Evolutionary conservation across 1,140 invertebrate species (phyloP), one percentile per base, ranked within the genome.

Genomic region (Pseudomyrmex flavicornis): DNA sequence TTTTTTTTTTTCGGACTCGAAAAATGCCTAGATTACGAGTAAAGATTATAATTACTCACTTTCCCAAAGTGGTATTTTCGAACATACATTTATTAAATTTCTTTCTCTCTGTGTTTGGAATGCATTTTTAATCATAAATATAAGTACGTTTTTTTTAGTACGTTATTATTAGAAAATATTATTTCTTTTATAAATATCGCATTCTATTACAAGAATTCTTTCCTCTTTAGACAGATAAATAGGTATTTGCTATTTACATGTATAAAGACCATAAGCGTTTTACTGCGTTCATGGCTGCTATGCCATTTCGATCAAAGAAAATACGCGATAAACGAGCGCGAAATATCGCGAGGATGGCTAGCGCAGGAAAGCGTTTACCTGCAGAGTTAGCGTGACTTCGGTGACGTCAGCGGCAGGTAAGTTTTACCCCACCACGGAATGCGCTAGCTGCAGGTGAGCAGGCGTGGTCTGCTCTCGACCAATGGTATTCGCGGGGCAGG

Each of bases 371-470:
- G 50, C 77, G 63, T 83, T 88, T 85, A 82, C 68, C 76, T 44
- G 61, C 17, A 35, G 10, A 77, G 72, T 86, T 80, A 86, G 90
- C 91, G 88, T 93, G 91, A 91, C 90, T 91, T 76, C 7, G 69
- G 50, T 93, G 92, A 93, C 92, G 91, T 93, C 93, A 93, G 72
- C 74, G n/a, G 65, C 89, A 89, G 91, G 90, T 91, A 91, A 90
- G 84, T 83, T 63, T 65, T 74, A 63, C 88, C 88, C 90, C 89
- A 89, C 90, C 85, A 66, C 13, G 66, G 56, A 70, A 80, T 76
- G 76, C 52, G 63, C 82, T 86, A 83, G 58, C 68, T 48, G 90
- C 91, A 92, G 91, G 91, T 92, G 90, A 91, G 84, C 75, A 89
- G 93, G 93, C 92, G 93, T 93, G 89, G 90, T 86, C 89, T 86